Conservation (phyloP, 92 coral and sea anemone genomes). For the Palythoa heliodiscus region DNA sequence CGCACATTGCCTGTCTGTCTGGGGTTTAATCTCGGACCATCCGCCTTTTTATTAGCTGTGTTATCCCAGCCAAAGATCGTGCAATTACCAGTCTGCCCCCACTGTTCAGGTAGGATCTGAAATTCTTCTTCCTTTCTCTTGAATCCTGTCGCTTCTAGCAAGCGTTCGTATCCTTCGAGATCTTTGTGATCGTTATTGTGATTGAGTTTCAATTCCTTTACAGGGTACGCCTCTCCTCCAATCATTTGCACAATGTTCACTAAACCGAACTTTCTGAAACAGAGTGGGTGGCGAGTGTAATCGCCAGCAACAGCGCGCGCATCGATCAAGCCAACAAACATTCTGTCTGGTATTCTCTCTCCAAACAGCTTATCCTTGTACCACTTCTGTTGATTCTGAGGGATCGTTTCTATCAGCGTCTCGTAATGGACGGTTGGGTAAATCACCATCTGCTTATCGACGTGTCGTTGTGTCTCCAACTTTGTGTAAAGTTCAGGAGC, state of each 20-base stretch:
- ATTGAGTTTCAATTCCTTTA: neutral
- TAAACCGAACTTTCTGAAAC: neutral
- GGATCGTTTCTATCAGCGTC: neutral
- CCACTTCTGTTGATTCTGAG: neutral
- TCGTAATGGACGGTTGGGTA: neutral
- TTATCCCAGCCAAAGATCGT: constrained; percentile 8
- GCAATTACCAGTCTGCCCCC: neutral
- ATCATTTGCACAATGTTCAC: neutral
- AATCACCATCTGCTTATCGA: neutral
- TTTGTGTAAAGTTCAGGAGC: neutral
- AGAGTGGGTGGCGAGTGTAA: neutral
- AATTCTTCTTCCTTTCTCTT: neutral
- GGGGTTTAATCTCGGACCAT: neutral
- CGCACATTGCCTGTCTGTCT: neutral
- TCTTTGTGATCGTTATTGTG: neutral
- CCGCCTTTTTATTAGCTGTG: neutral
- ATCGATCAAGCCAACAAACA: neutral
- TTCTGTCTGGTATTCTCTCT: neutral
- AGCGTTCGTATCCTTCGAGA: neutral
- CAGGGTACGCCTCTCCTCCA: neutral
- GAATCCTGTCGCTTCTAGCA: neutral
- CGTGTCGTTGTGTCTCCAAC: neutral
- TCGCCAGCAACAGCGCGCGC: neutral
- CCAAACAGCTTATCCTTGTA: neutral
- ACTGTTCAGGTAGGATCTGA: neutral